A percentile compares a stretch with the other conserved stretches of the same genome.
phyloP scores from a whole-genome alignment of 2,113 vertebrate genomes.

The Macaca fascicularis region T2T-MFA8v1.1 NC_088395.1:144251501-144252000 shows the following conservation, averaged over 20 bases:
- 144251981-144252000: neutral
- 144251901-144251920: constrained; percentile 3
- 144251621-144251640: neutral
- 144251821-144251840: constrained; percentile 61
- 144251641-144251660: constrained; percentile 32
- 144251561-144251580: neutral
- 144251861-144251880: constrained; percentile 68
- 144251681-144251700: constrained; percentile 67
- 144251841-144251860: constrained; percentile 66
- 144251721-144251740: constrained; percentile 80
- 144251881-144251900: constrained; percentile 71
- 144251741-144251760: constrained; percentile 82
- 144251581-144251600: neutral
- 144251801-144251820: constrained; percentile 62
- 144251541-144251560: neutral
- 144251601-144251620: neutral
- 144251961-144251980: neutral
- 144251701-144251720: constrained; percentile 63
- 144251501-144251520: neutral
- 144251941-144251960: neutral
- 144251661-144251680: constrained; percentile 67
- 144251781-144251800: constrained; percentile 79
- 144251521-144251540: neutral
- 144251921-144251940: neutral
- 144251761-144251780: constrained; percentile 68